phyloP scores from a whole-genome alignment of 2,888 invertebrate genomes.

The Mythimna loreyi region DNA sequence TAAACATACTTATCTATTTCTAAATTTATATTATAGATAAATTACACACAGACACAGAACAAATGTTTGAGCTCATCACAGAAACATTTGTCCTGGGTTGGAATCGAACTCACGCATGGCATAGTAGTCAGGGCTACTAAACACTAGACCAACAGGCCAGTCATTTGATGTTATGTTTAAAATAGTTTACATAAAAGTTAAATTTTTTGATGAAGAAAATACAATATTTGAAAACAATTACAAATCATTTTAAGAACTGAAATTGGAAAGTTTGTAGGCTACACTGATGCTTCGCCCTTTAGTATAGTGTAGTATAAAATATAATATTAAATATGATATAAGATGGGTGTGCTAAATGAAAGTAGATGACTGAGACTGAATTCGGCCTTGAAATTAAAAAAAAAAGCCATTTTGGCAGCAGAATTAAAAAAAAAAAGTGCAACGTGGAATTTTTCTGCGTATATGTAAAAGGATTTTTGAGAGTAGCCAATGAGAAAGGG shows the following conservation, averaged over 20 bases:
- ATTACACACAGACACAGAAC: too few relatives aligned
- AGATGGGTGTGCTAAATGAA: background rate
- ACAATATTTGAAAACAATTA: background rate
- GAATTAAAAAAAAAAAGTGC: background rate
- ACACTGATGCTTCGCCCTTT: background rate
- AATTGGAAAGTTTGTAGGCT: background rate
- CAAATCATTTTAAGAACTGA: too few relatives aligned
- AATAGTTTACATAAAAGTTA: too few relatives aligned
- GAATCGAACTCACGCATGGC: too few relatives aligned
- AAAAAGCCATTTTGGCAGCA: background rate
- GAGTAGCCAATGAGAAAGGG: background rate
- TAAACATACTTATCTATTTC: too few relatives aligned
- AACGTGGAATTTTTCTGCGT: background rate
- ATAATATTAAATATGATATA: too few relatives aligned
- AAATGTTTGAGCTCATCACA: too few relatives aligned
- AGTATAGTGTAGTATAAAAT: background rate
- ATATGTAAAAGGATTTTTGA: background rate
- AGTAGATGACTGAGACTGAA: background rate
- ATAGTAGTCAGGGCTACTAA: too few relatives aligned
- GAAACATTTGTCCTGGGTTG: too few relatives aligned
- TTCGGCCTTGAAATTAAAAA: conserved; percentile 9
- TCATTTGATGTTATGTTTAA: background rate
- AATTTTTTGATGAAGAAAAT: background rate
- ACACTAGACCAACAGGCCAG: too few relatives aligned
- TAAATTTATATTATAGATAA: too few relatives aligned